Conservation (phyloP, 2,888 invertebrate species). For the Micoletzkya japonica region DNA sequence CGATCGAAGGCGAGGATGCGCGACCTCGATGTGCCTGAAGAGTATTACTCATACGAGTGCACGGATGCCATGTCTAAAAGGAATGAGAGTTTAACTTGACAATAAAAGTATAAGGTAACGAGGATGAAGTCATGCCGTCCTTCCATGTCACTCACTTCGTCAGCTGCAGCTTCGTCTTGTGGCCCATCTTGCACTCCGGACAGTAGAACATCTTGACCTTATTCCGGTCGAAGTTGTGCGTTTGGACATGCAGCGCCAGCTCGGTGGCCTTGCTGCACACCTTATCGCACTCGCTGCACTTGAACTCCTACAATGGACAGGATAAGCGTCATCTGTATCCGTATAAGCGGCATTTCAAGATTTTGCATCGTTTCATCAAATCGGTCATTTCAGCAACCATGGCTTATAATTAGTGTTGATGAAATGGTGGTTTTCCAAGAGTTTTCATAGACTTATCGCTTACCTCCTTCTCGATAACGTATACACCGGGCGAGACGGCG, state of each 20-base stretch:
- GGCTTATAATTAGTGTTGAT: no score
- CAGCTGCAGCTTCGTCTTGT: constrained; percentile 20
- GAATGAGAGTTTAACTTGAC: no score
- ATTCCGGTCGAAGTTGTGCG: constrained; percentile 52
- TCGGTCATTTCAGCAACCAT: no score
- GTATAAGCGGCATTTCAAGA: background rate
- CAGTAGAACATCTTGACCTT: constrained; percentile 32
- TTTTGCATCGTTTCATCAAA: no score
- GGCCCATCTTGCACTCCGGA: constrained; percentile 22
- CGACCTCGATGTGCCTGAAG: constrained; percentile 3
- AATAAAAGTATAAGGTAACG: no score
- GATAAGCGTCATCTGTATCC: background rate
- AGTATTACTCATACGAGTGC: background rate
- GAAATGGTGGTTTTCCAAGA: no score
- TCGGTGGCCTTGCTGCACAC: constrained; percentile 80
- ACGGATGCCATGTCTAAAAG: no score
- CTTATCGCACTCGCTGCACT: constrained; percentile 85
- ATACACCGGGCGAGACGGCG: background rate
- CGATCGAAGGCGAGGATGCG: constrained; percentile 12
- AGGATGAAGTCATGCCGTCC: no score
- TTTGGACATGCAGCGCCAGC: constrained; percentile 52
- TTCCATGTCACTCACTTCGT: no score
- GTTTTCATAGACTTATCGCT: no score
- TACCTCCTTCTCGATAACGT: constrained; percentile 21
- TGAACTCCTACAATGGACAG: constrained; percentile 53